Percentiles rank a stretch among this genome's conserved stretches.
These are phyloP conservation scores for Anoplolepis gracilipes DNA, from an alignment of 1,140 invertebrate species.

Conservation along the genomic window DNA sequence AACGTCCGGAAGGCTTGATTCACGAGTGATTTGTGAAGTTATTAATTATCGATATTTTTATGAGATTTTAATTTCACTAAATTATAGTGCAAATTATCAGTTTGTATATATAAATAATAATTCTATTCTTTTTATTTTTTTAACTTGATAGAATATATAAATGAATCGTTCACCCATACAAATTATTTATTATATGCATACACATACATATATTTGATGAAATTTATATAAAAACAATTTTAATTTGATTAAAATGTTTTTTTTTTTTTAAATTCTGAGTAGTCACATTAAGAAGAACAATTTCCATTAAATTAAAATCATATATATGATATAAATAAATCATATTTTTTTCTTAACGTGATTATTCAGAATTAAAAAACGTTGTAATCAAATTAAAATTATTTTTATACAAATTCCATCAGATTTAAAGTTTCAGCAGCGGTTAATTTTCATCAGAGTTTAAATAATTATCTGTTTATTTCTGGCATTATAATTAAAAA, in stretches of 20 bases:
- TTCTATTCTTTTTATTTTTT: neutral
- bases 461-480: neutral
- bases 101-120: neutral
- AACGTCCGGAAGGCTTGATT: neutral
- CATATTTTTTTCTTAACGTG: neutral
- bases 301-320: neutral
- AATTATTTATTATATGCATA: no score
- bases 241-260: no score
- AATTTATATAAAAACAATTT: no score
- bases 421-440: neutral
- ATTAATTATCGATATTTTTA: neutral
- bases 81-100: neutral
- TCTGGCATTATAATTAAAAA: neutral
- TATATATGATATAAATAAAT: neutral
- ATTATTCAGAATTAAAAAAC: neutral
- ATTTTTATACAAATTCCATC: neutral
- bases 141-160: neutral
- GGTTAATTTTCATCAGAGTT: constrained; percentile 16
- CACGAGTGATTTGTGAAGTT: no score
- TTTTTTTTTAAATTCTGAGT: no score
- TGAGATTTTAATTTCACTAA: neutral
- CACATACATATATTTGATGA: no score
- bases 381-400: neutral
- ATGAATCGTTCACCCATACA: neutral
- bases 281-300: no score